Evolutionary conservation across 2,113 vertebrate genomes (phyloP).

Genomic region (Dendropsophus ebraccatus): DNA sequence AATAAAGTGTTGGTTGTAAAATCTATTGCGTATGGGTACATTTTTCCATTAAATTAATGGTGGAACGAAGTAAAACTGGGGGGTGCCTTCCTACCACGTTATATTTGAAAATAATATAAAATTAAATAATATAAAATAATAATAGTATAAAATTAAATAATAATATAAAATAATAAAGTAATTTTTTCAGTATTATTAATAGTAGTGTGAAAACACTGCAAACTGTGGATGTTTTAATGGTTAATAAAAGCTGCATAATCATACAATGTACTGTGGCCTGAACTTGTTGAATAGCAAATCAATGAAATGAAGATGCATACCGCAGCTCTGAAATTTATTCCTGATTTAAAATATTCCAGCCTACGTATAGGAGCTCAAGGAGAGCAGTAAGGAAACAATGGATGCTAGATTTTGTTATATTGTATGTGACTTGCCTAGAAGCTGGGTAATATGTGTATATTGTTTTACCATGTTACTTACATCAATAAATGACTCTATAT

Average conservation of each 20-base stretch:
- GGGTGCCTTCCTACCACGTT: no score
- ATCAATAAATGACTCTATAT: constrained; percentile 13
- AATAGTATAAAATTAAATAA: no score
- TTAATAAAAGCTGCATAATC: constrained; percentile 21
- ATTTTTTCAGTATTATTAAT: no score
- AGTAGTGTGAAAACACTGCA: no score
- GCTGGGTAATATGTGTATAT: not conserved
- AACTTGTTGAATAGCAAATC: constrained; percentile 42
- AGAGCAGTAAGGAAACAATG: not conserved
- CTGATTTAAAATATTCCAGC: constrained; percentile 32
- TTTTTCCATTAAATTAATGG: no score
- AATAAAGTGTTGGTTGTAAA: no score
- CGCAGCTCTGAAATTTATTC: constrained; percentile 17
- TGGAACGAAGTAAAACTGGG: no score
- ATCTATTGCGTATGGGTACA: no score
- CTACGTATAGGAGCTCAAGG: constrained; percentile 4
- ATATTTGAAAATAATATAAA: no score
- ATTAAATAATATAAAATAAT: no score
- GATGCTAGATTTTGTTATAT: constrained; percentile 10
- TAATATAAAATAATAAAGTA: no score
- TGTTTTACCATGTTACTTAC: not conserved
- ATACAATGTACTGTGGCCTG: constrained; percentile 8
- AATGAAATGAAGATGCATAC: constrained; percentile 43
- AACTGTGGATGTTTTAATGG: no score
- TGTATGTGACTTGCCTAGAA: not conserved